Base-by-base conservation (phyloP, 2,888 invertebrate species). In the Pecten maximus region DNA sequence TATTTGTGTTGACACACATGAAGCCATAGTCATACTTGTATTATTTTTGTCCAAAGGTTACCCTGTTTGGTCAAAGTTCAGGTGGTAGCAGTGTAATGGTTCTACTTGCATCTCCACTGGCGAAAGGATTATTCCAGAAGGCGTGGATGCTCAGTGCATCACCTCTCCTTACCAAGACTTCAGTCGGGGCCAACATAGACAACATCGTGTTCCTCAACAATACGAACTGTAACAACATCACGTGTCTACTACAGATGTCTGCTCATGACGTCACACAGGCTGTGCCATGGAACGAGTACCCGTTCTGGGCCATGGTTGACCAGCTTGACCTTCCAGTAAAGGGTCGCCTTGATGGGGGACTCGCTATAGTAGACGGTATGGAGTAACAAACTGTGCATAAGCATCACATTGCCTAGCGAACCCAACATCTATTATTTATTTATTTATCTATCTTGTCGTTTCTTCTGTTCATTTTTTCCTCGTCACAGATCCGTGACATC, bases 21-120 rank as follows among this genome's bases (percentile, higher is more conserved):
- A n/a, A n/a, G n/a, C 28, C 28, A 35, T 35, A 10, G 6, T 35
- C 28, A 28, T 28, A 2, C 35, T 10, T 35, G 6, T 23, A 35
- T 74, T 28, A 12, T 87, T 1, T 39, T 91, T n/a, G n/a, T n/a
- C n/a, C 87, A 95, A 97, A 98, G 1, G 98, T 99, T 0, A 98
- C 98, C 0, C 96, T 99, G 50, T 97, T 98, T 94, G 99, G 98
- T 0, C 98, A 98, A 96, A 97, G 98, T 39, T 98, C 98, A 0
- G 98, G 98, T 0, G 98, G 98, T 0, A 98, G 98, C 0, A 96
- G 98, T n/a, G 98, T 98, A 0, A 98, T 98, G 0, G 98, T 98
- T 0, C 97, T 99, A 87, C 97, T 98, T 95, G 97, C 98, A 93
- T 96, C 97, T n/a, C 97, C 96, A 93, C 91, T 93, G 74, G 94